Base-by-base conservation (phyloP, 1,140 invertebrate genomes). In the Aporrectodea caliginosa region DNA sequence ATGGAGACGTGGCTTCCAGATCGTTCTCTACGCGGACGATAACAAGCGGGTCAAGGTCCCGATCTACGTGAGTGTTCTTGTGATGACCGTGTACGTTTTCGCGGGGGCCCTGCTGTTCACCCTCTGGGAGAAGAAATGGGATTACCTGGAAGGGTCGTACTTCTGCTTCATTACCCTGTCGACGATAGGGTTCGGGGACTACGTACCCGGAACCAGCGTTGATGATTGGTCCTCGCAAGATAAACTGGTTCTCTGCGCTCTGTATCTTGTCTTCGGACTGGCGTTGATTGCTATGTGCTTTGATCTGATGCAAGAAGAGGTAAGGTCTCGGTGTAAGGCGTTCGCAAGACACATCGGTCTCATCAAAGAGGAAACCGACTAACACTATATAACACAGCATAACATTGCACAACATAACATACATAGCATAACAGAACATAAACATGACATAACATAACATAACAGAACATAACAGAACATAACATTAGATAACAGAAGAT, bases 251-350 rank as follows among this genome's bases (percentile, higher is more conserved):
- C 81, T 85, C 0, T 85, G 85, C 77, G 81, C 94, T 85, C 89
- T 94, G 0, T 97, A 96, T 86, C 87, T 97, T 35, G 90, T 97
- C 43, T 90, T 97, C 81, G 95, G 95, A 31, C 90, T 97, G 33
- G 93, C 95, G 16, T 88, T 97, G 34, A 92, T 97, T 82, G 94
- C 95, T 0, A 97, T 96, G 94, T 94, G 94, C 76, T 97, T 96
- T 84, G 95, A 93, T 86, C 90, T 97, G 35, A 92, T 97, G 79
- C 95, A 97, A 87, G 94, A 96, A 81, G 94, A 97, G 87, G 92
- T 96, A 0, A 91, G 93, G 68, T 88, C 91, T 80, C 92, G 93
- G 83, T 93, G 93, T 88, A 91, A 91, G 84, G 90, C 91, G 75
- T 87, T 93, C 82, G 93, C 79, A 14, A 33, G 73, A 29, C 79